phyloP scores from a whole-genome alignment of 2,888 invertebrate species.

The Mactromeris polynyma region DNA sequence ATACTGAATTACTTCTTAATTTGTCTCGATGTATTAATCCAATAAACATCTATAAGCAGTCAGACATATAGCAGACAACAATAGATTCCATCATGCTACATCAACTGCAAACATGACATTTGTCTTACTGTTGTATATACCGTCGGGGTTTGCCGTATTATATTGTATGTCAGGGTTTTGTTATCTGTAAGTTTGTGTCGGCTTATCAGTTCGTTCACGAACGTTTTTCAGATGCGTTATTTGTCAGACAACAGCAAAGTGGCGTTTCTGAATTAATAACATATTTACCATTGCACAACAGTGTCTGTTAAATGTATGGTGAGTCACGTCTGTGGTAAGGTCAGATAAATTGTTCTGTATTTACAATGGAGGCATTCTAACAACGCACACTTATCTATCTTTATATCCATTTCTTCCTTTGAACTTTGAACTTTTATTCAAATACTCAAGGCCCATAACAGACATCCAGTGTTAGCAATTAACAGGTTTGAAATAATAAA shows the following conservation, averaged over 20 bases:
- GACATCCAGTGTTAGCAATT: too few relatives aligned
- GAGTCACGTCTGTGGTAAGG: too few relatives aligned
- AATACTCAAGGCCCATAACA: too few relatives aligned
- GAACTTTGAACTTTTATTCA: too few relatives aligned
- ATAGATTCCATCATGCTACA: not conserved
- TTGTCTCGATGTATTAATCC: not conserved
- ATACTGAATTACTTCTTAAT: not conserved
- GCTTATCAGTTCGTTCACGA: not conserved
- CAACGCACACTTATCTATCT: too few relatives aligned
- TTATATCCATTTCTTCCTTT: too few relatives aligned
- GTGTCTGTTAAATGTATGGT: too few relatives aligned
- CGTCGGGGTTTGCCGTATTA: not conserved
- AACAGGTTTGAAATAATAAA: too few relatives aligned
- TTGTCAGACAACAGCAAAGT: not conserved
- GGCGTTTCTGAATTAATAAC: not conserved
- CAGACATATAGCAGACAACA: not conserved
- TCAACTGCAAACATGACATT: not conserved
- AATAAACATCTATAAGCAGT: not conserved
- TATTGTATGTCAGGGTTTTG: not conserved
- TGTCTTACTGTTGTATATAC: not conserved
- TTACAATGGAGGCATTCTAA: too few relatives aligned
- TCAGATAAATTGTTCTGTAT: too few relatives aligned
- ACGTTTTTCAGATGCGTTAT: not conserved
- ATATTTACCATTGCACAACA: too few relatives aligned
- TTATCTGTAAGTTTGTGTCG: not conserved